Evolutionary conservation across 2,797 vertebrate species (phyloP).

Genomic region (Paedocypris micromegethes): DNA sequence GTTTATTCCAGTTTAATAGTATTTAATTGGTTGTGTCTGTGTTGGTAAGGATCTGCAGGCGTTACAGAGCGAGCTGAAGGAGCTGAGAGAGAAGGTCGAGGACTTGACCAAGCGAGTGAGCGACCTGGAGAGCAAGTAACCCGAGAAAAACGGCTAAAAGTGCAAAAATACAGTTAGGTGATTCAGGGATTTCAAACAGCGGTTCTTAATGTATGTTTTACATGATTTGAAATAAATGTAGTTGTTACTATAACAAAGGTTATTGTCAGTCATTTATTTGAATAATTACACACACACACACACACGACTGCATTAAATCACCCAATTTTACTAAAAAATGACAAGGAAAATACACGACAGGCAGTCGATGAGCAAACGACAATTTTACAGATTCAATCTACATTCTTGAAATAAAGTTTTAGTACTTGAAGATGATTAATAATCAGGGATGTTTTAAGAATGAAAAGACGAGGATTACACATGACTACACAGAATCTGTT

Average conservation of each 20-base stretch:
- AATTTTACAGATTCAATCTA: background rate
- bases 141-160: slow-evolving; percentile 38
- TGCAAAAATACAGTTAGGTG: background rate
- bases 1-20: background rate
- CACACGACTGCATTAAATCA: slow-evolving; percentile 2
- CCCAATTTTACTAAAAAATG: background rate
- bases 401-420: too few relatives aligned
- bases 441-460: too few relatives aligned
- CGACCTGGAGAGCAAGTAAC: slow-evolving; percentile 64
- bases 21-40: background rate
- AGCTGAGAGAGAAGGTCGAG: slow-evolving; percentile 61
- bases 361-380: background rate
- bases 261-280: slow-evolving; percentile 6
- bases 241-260: slow-evolving; percentile 54
- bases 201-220: slow-evolving; percentile 65
- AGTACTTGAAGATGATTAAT: too few relatives aligned
- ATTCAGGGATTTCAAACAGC: slow-evolving; percentile 16
- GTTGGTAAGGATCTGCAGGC: slow-evolving; percentile 61
- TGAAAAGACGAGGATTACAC: too few relatives aligned
- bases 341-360: slow-evolving; percentile 5
- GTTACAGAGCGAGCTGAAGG: slow-evolving; percentile 66
- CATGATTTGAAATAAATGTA: slow-evolving; percentile 63
- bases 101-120: slow-evolving; percentile 64
- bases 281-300: slow-evolving; percentile 6
- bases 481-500: too few relatives aligned